phyloP scores from a whole-genome alignment of 2,797 vertebrate species.

The Aselliscus stoliczkanus region DNA sequence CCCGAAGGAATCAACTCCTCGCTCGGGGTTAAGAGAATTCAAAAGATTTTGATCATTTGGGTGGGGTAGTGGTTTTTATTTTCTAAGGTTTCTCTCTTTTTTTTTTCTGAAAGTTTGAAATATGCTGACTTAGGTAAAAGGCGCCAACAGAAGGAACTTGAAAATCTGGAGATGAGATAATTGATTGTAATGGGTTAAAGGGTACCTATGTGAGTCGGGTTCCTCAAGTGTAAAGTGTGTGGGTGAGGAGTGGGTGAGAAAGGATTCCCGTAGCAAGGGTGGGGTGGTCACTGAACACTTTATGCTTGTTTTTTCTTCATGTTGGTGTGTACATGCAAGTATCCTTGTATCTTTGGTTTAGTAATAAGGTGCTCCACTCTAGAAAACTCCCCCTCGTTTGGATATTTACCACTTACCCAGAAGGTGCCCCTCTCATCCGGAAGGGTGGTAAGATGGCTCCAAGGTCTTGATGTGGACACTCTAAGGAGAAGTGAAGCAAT shows the following conservation, averaged over 20 bases:
- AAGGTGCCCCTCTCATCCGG: background rate
- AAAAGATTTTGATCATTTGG: conserved; percentile 81
- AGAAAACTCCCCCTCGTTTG: background rate
- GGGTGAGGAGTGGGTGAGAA: conserved; percentile 34
- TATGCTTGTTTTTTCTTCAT: conserved; percentile 28
- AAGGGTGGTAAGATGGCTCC: conserved; percentile 66
- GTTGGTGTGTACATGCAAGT: background rate
- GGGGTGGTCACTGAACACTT: background rate
- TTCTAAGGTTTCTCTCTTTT: background rate
- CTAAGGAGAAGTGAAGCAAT: conserved; percentile 74
- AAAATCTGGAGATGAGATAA: conserved; percentile 76
- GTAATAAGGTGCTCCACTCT: background rate
- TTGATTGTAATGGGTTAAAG: conserved; percentile 67
- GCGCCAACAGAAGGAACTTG: conserved; percentile 76
- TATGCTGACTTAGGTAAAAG: conserved; percentile 79
- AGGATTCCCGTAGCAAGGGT: background rate
- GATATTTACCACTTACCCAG: background rate
- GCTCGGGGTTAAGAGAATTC: conserved; percentile 62
- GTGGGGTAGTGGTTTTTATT: conserved; percentile 75
- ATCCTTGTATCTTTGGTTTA: background rate
- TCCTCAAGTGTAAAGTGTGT: background rate
- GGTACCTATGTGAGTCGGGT: background rate
- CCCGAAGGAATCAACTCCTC: background rate
- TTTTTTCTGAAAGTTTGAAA: conserved; percentile 55
- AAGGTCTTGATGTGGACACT: conserved; percentile 73